These are phyloP conservation scores for Oceanodroma tethys DNA, from an alignment of 2,113 vertebrate species.

Conservation along the genomic window DNA sequence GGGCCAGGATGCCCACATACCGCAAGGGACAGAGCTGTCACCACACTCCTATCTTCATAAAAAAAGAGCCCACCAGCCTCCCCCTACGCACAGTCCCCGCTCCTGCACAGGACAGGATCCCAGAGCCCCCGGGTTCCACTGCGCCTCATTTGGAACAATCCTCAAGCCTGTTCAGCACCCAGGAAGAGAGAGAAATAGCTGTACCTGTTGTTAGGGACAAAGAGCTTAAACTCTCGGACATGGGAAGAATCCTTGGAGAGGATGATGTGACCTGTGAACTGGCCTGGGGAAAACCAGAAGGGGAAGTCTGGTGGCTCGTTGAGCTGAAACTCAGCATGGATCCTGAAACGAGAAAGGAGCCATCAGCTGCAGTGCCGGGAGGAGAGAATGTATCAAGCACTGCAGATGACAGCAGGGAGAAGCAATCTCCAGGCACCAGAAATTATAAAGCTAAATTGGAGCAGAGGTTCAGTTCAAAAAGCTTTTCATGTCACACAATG, in stretches of 20 bases:
- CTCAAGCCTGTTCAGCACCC: background rate
- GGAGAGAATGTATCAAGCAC: background rate
- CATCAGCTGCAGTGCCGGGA: background rate
- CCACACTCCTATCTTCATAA: background rate
- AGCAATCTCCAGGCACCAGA: background rate
- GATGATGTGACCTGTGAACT: slow-evolving; percentile 92
- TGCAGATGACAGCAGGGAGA: background rate
- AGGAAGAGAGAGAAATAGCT: background rate
- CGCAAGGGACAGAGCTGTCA: background rate
- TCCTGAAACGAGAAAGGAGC: slow-evolving; percentile 73
- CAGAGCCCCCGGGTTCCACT: background rate
- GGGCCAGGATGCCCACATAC: background rate
- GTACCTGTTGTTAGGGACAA: slow-evolving; percentile 91
- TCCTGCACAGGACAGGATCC: background rate
- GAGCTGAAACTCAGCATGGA: slow-evolving; percentile 97
- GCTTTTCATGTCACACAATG: background rate
- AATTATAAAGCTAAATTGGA: background rate
- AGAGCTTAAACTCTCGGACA: slow-evolving; percentile 87
- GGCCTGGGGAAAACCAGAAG: slow-evolving; percentile 97
- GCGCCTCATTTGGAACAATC: background rate
- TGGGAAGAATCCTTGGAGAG: slow-evolving; percentile 92
- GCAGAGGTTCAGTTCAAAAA: background rate
- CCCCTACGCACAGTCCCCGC: fast-evolving
- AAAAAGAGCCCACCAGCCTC: background rate
- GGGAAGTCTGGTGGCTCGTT: slow-evolving; percentile 94